Conservation (phyloP, 2,113 vertebrate genomes). For the Alligator mississippiensis region DNA sequence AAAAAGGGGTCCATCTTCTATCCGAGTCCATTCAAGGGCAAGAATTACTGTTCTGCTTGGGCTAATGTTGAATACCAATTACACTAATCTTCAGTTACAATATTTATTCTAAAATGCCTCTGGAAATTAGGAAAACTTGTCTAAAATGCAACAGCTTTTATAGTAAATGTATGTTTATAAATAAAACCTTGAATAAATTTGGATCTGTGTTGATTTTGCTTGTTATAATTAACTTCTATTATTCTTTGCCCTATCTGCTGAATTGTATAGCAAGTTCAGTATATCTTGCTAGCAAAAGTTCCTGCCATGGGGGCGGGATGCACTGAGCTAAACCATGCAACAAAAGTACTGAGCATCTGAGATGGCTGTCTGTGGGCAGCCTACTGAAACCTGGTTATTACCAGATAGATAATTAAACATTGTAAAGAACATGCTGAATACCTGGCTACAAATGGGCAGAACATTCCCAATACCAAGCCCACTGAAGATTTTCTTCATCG, state of each 20-base stretch:
- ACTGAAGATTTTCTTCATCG: not conserved
- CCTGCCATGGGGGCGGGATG: not conserved
- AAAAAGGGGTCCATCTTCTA: constrained; percentile 60
- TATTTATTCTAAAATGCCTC: constrained; percentile 98
- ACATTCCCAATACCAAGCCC: not conserved
- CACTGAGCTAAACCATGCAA: not conserved
- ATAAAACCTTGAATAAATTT: constrained; percentile 90
- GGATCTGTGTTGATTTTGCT: constrained; percentile 32
- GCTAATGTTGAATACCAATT: constrained; percentile 74
- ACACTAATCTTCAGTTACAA: constrained; percentile 83
- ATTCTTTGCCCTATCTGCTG: not conserved
- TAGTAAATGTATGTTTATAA: constrained; percentile 99
- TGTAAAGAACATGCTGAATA: too few relatives aligned
- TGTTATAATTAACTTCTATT: not conserved
- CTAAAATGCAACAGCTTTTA: constrained; percentile 93
- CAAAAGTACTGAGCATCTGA: not conserved
- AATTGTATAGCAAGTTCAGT: not conserved
- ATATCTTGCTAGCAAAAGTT: not conserved
- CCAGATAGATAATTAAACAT: not conserved
- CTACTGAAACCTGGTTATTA: not conserved
- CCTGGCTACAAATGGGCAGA: too few relatives aligned
- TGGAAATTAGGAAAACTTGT: constrained; percentile 88
- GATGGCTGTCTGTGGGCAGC: not conserved
- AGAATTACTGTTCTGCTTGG: constrained; percentile 74
- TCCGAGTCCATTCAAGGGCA: constrained; percentile 66